Evolutionary conservation across 1,140 invertebrate species (phyloP), one percentile per base, ranked within the genome.

Genomic region (Meloidogyne chitwoodi): DNA sequence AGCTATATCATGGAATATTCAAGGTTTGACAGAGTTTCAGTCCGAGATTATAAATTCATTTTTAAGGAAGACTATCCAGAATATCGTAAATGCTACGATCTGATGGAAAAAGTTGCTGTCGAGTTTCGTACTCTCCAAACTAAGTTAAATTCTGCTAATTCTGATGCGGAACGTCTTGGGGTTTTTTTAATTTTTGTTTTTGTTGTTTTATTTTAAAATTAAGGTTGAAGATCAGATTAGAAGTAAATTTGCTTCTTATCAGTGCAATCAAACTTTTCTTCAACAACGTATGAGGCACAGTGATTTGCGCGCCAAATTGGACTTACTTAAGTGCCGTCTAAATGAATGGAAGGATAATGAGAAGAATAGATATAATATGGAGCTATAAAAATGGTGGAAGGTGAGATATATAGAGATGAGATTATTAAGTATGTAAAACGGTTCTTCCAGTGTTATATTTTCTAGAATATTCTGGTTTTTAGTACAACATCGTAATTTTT

Each of bases 1-100:
- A 75, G 22, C 34, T 24, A 19, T 75, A 75, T 27, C 64, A 75
- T 69, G 31, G 16, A 14, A 26, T 75, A 4, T 75, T 75, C 14
- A 74, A 75, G 41, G 74, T 75, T 26, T 68, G 26, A 22, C 10
- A 68, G 6, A 10, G 6, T 38, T 38, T 38, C 12, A 41, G 2
- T 41, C 16, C 29, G 8, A 8, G 8, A 38, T 6, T 38, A 38
- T 0, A 38, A 6, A 10, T 10, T 6, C 10, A 38, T 38, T 10
- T 67, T 26, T 67, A 31, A 71, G 69, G 62, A 27, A n/a, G 69
- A 71, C 1, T 75, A 75, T 75, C 71, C 74, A 6, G 74, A 69
- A 74, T 75, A 75, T 31, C 71, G 41, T 16, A 26, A 65, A 34
- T 75, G 34, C 38, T 75, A 69, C 26, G 69, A 75, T 48, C 27